Evolutionary conservation across 2,113 vertebrate species (phyloP), one percentile per base, ranked within the genome.

Genomic region (Planiliza haematocheilus): DNA sequence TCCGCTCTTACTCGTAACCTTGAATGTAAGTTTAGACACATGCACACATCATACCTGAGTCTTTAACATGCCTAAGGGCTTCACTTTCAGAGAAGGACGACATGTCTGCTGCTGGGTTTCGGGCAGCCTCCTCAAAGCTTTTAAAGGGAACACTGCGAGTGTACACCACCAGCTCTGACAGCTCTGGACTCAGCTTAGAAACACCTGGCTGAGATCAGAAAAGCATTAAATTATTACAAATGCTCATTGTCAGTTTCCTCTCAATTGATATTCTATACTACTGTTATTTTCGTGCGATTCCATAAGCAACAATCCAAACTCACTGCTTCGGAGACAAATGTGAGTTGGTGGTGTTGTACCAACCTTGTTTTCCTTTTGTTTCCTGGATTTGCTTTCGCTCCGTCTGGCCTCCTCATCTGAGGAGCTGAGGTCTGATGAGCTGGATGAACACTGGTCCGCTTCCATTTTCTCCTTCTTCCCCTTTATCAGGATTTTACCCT

Each of bases 21-120:
- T 45, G 14, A 16, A 45, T 37, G n/a, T 17, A 8, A 10, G 7
- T 52, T 52, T n/a, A 34, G 16, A 57, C 0, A 49, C 53, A 42
- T 49, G 43, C 9, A 46, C 77, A 58, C 36, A 30, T 50, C 64
- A 67, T 91, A 98, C 97, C 97, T n/a, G 93, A 93, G 55, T 97
- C 96, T 76, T 92, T 95, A 61, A 94, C 90, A 57, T 94, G 88
- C 53, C 93, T 94, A 77, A 94, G 94, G 7, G 97, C 97, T 68
- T 96, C 95, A 59, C 95, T 95, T 83, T 99, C 97, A 0, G 93
- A 96, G 91, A 98, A 96, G 20, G 97, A 99, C 6, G 95, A 95
- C 79, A 99, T 86, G 42, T 96, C 86, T 3, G 64, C 91, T 37
- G 94, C 61, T 4, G 88, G 85, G 0, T 61, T 86, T 69, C 52